A percentile compares a stretch with the other conserved stretches of the same genome.
These are phyloP conservation scores for Neomorphus geoffroyi DNA, from an alignment of 2,797 vertebrate species.

Conservation along the genomic window DNA sequence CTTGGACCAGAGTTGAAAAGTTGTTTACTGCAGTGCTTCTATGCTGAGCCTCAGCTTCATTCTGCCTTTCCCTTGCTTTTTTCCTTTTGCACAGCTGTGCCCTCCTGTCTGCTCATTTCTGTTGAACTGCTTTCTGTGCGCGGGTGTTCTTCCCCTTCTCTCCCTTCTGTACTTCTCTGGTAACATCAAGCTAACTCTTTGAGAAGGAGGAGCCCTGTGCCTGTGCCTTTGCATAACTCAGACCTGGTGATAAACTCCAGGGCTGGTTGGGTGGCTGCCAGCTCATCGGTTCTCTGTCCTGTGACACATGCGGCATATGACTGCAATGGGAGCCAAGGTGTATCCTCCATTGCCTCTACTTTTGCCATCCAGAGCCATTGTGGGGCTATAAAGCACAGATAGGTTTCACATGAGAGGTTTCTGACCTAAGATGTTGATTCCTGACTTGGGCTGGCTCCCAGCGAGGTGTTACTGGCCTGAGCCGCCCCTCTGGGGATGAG, in stretches of 20 bases:
- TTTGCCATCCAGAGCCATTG: not conserved
- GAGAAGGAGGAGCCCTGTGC: not conserved
- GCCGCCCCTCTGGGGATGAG: accelerated
- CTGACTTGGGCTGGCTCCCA: not conserved
- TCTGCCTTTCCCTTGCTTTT: not conserved
- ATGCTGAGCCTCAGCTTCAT: not conserved
- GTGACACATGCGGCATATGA: accelerated
- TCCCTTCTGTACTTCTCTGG: not conserved
- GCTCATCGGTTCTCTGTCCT: not conserved
- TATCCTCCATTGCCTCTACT: accelerated
- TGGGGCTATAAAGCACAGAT: accelerated
- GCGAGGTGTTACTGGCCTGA: not conserved
- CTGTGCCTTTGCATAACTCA: not conserved
- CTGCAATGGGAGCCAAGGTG: not conserved
- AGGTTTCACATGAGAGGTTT: not conserved
- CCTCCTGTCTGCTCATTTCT: not conserved
- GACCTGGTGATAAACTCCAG: accelerated
- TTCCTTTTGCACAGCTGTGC: not conserved
- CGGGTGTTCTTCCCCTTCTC: not conserved
- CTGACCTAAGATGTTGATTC: not conserved
- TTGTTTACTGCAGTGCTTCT: not conserved
- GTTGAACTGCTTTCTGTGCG: not conserved
- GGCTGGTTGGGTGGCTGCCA: not conserved
- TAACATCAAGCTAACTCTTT: not conserved
- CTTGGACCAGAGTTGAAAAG: not conserved